Base-by-base conservation (phyloP, 2,113 vertebrate species). In the Brachypteracias leptosomus region DNA sequence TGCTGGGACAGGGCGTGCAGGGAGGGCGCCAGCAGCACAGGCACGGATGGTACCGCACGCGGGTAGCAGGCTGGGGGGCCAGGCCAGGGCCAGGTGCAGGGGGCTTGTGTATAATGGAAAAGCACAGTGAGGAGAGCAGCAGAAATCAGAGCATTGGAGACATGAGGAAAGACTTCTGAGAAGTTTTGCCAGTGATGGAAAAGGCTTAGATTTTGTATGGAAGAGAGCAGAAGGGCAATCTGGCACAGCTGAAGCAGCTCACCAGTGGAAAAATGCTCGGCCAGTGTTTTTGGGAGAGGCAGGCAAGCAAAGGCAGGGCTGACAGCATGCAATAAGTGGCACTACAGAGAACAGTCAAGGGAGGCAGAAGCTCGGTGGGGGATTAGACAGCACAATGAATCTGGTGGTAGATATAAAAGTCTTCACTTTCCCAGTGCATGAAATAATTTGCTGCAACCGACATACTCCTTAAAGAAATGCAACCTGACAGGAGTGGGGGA, bases 1-100 rank as follows among this genome's bases (percentile, higher is more conserved):
- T 86, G 2, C 33, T 33, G 71, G 62, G 42, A 9, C 10, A 28
- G n/a, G 0, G 15, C 73, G n/a, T 44, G 22, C 1, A 0, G 26
- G 66, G 66, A 95, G 55, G 55, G 58, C 26, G 57, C 62, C 0
- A 15, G 73, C 54, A 77, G 38, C 28, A 72, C 49, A 51, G 59
- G 52, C 66, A 33, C 1, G 2, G 63, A 55, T 68, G 74, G 26
- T 59, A 55, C 0, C 0, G 73, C 33, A 9, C 2, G 20, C 61
- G 74, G 13, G 59, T n/a, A 63, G 51, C 63, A 77, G 61, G 33
- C 66, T 61, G 61, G 8, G 46, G 35, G 33, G 9, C 49, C 31
- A 19, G 46, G 29, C 21, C n/a, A 31, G 26, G 46, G 65, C 42
- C 4, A 4, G 2, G 12, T 19, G 77, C 68, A 66, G 13, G 36